phyloP scores from a whole-genome alignment of 2,113 vertebrate species.

The Rhea americana region DNA sequence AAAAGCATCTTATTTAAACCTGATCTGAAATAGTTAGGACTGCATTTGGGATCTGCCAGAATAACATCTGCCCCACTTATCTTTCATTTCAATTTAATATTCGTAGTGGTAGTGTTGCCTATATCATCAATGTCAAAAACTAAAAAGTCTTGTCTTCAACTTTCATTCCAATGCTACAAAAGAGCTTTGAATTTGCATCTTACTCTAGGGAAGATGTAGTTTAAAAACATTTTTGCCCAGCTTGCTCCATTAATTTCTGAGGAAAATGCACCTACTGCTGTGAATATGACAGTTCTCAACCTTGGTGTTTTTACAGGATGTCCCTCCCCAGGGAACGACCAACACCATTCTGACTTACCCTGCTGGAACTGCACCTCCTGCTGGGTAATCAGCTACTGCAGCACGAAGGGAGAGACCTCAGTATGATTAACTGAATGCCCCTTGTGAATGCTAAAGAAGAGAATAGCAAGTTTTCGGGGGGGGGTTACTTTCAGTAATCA shows the following conservation, averaged over 20 bases:
- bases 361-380: conserved; percentile 74
- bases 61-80: conserved; percentile 58
- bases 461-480: conserved; percentile 37
- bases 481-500: conserved; percentile 66
- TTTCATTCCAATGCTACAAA: conserved; percentile 84
- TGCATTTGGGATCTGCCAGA: conserved; percentile 29
- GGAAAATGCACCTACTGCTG: conserved; percentile 84
- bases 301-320: conserved; percentile 84
- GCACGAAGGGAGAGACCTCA: conserved; percentile 54
- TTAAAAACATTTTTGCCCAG: conserved; percentile 83
- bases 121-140: conserved; percentile 80
- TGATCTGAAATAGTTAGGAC: background rate
- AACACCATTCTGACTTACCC: conserved; percentile 76
- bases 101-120: conserved; percentile 67
- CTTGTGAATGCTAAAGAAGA: conserved; percentile 63
- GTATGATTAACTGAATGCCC: conserved; percentile 63
- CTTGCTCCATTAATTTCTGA: conserved; percentile 87
- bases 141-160: conserved; percentile 82
- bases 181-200: conserved; percentile 86
- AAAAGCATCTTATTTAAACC: background rate
- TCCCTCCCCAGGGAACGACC: conserved; percentile 80
- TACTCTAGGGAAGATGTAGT: conserved; percentile 84
- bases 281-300: conserved; percentile 86
- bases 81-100: conserved; percentile 72
- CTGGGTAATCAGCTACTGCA: conserved; percentile 76